These are phyloP conservation scores for Diarsia mendica DNA, from an alignment of 2,888 invertebrate species.

Conservation along the genomic window DNA sequence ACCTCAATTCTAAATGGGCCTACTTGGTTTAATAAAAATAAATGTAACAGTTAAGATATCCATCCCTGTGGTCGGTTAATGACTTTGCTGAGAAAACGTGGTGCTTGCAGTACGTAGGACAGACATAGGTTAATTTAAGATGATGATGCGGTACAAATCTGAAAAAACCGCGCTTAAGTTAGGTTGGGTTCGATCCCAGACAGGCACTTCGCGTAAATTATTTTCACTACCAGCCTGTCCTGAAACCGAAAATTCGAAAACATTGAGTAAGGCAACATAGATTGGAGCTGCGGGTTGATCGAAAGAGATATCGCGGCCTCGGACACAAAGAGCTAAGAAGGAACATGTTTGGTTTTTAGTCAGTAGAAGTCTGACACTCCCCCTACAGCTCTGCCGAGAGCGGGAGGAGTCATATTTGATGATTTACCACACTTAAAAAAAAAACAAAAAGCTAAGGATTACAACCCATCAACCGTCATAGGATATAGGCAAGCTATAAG, in stretches of 20 bases:
- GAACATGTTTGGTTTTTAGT: too few relatives aligned
- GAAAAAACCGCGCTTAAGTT: background rate
- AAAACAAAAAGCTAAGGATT: too few relatives aligned
- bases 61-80: slow-evolving; percentile 27
- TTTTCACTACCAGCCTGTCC: background rate
- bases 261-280: background rate
- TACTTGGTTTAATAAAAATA: slow-evolving; percentile 28
- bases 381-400: too few relatives aligned
- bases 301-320: too few relatives aligned
- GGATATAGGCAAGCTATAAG: background rate
- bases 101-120: background rate
- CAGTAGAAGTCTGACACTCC: too few relatives aligned
- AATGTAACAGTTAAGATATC: slow-evolving; percentile 22
- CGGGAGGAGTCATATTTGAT: too few relatives aligned
- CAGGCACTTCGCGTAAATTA: background rate
- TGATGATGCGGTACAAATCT: background rate
- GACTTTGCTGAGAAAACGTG: slow-evolving; percentile 5
- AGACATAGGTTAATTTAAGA: background rate
- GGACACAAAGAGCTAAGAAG: too few relatives aligned
- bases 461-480: background rate
- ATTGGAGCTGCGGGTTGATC: background rate
- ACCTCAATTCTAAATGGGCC: slow-evolving; percentile 25
- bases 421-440: too few relatives aligned
- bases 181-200: background rate
- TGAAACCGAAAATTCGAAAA: background rate